phyloP scores from a whole-genome alignment of 2,888 invertebrate species.

The Nematopogon swammerdamellus region DNA sequence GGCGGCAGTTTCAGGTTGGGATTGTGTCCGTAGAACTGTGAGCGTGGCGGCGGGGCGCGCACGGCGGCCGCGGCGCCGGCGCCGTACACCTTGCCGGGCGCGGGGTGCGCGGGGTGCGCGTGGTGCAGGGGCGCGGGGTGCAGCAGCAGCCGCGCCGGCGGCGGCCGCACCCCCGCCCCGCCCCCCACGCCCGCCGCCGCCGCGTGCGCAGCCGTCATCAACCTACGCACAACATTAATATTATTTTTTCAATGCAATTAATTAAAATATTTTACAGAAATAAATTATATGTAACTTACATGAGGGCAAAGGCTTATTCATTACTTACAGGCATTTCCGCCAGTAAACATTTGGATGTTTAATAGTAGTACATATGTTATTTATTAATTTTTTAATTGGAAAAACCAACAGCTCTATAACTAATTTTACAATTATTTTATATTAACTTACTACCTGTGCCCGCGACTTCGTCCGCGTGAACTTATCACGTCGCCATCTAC shows the following conservation, averaged over 20 bases:
- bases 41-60: slow-evolving; percentile 59
- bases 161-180: slow-evolving; percentile 4
- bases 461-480: too few relatives aligned
- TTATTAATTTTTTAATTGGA: too few relatives aligned
- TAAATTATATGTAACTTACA: background rate
- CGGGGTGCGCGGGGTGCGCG: slow-evolving; percentile 34
- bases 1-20: slow-evolving; percentile 85
- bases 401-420: too few relatives aligned
- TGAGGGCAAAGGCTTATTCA: too few relatives aligned
- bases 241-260: too few relatives aligned
- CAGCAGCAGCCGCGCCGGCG: slow-evolving; percentile 39
- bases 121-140: slow-evolving; percentile 52
- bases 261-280: background rate
- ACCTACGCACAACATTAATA: slow-evolving; percentile 29
- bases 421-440: too few relatives aligned
- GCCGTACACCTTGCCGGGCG: slow-evolving; percentile 36
- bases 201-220: slow-evolving; percentile 80
- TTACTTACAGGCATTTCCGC: too few relatives aligned
- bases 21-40: slow-evolving; percentile 91
- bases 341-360: too few relatives aligned
- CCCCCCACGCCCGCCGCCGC: slow-evolving; percentile 21
- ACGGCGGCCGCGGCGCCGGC: slow-evolving; percentile 38
- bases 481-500: too few relatives aligned
- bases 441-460: too few relatives aligned
- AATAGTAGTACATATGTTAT: too few relatives aligned